Evolutionary conservation across 2,797 vertebrate genomes (phyloP).

Genomic region (Typhlichthys eigenmanni): DNA sequence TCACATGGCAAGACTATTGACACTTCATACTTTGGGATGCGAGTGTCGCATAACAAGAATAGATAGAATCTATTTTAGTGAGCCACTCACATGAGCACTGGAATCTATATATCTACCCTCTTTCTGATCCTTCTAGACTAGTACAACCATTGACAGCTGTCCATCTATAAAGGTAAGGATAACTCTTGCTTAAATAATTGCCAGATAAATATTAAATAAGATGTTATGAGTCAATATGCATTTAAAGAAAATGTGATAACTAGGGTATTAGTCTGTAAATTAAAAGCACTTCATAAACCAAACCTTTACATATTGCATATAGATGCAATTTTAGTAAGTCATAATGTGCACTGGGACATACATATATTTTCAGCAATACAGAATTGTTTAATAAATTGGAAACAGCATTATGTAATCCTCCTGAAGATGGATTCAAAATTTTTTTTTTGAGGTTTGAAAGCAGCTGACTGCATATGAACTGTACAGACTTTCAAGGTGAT

Average conservation of each 20-base stretch:
- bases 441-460: not conserved
- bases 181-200: not conserved
- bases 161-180: slow-evolving; percentile 67
- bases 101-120: slow-evolving; percentile 77
- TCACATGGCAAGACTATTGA: slow-evolving; percentile 45
- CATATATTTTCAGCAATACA: not conserved
- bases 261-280: no score
- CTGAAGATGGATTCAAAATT: not conserved
- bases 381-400: not conserved
- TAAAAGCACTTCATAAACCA: no score
- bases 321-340: not conserved
- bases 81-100: slow-evolving; percentile 69
- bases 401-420: no score
- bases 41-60: slow-evolving; percentile 56
- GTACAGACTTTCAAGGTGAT: slow-evolving; percentile 7
- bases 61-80: slow-evolving; percentile 77
- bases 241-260: no score
- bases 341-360: not conserved
- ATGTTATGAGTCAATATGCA: not conserved
- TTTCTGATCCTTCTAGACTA: slow-evolving; percentile 56
- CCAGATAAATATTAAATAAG: not conserved
- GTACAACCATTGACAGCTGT: slow-evolving; percentile 45
- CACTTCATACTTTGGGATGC: slow-evolving; percentile 49
- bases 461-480: slow-evolving; percentile 7
- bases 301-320: no score